phyloP scores from a whole-genome alignment of 2,888 invertebrate species.

The Chrysina gloriosa region DNA sequence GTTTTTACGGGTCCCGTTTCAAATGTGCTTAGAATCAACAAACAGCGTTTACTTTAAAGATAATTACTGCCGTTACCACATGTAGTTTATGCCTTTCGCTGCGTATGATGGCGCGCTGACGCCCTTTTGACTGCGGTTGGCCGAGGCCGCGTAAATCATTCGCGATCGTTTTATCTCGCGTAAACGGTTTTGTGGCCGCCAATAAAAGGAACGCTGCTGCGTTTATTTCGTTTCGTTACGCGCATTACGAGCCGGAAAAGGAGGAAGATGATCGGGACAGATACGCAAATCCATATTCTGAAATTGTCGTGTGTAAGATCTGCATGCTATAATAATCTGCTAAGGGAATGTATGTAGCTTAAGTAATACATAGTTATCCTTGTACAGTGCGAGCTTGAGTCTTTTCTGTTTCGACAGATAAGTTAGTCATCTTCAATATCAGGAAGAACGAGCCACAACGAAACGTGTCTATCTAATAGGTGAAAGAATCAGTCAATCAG shows the following conservation, averaged over 20 bases:
- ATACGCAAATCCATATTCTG: background rate
- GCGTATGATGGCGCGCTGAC: conserved; percentile 34
- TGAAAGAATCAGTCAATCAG: too few relatives aligned
- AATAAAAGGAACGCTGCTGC: conserved; percentile 25
- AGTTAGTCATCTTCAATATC: too few relatives aligned
- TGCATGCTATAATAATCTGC: too few relatives aligned
- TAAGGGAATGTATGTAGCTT: too few relatives aligned
- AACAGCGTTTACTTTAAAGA: conserved; percentile 57
- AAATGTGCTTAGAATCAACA: conserved; percentile 62
- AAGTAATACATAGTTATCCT: too few relatives aligned
- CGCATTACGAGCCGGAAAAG: conserved; percentile 22
- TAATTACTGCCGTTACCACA: conserved; percentile 59
- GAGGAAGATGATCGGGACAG: background rate
- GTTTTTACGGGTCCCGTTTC: conserved; percentile 58
- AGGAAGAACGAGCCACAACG: too few relatives aligned
- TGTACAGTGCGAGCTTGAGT: too few relatives aligned
- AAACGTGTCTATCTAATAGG: too few relatives aligned
- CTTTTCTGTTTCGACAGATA: too few relatives aligned
- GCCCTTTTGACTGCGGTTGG: conserved; percentile 49
- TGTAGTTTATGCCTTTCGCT: conserved; percentile 58
- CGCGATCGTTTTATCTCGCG: conserved; percentile 39
- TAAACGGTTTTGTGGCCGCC: conserved; percentile 35
- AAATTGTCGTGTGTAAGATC: too few relatives aligned
- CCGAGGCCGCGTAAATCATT: conserved; percentile 41
- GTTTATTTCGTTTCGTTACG: conserved; percentile 31